A percentile compares a stretch with the other conserved stretches of the same genome.
These are phyloP conservation scores for Apistogramma diplotaenia DNA, from an alignment of 2,113 vertebrate species.

Conservation along the genomic window DNA sequence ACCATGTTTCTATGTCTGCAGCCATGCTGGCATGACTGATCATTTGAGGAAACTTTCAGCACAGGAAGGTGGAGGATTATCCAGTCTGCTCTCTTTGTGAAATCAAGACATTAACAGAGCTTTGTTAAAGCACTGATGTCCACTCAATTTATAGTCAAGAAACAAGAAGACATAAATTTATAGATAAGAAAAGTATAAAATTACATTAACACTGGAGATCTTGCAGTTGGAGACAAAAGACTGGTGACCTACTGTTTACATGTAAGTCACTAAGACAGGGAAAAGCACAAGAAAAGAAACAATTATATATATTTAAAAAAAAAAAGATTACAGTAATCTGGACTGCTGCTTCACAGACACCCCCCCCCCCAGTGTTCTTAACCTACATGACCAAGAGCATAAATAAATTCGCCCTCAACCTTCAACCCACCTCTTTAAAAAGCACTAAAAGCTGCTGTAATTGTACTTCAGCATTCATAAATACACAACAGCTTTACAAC, in stretches of 20 bases:
- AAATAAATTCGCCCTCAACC: not conserved
- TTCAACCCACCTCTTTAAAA: conserved; percentile 2
- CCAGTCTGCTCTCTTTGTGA: not conserved
- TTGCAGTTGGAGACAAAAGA: not conserved
- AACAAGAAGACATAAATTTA: not conserved
- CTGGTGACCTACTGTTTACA: not conserved
- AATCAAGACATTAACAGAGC: not conserved
- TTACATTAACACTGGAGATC: not conserved
- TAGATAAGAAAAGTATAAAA: not conserved
- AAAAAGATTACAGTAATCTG: not conserved
- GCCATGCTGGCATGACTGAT: not conserved
- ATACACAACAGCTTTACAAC: conserved; percentile 32
- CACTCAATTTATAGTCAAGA: not conserved
- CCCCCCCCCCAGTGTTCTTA: not conserved
- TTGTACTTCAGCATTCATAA: not conserved
- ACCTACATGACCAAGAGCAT: not conserved
- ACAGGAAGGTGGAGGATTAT: not conserved
- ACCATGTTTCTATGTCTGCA: not conserved
- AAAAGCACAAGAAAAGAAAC: not conserved
- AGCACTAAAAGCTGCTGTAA: not conserved
- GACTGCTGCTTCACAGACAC: not conserved
- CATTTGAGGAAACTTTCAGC: not conserved
- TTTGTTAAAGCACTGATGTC: not conserved
- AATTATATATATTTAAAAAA: too few relatives aligned
- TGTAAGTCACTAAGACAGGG: not conserved